phyloP scores from a whole-genome alignment of 2,113 vertebrate species.

The Orcinus orca region DNA sequence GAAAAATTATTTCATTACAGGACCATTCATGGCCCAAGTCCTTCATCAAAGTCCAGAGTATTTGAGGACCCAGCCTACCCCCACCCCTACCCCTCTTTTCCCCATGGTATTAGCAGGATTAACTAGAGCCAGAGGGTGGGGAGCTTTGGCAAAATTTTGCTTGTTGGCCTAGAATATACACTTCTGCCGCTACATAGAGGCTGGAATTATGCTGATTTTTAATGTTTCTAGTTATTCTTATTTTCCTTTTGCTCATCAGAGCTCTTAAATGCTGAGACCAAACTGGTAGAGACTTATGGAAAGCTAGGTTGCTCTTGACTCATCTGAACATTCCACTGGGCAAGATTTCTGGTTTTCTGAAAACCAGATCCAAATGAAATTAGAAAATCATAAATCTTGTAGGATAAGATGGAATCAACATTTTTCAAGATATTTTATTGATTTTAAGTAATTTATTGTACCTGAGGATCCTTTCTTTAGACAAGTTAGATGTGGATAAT shows the following conservation, averaged over 20 bases:
- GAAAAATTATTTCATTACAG: background rate
- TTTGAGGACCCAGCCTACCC: background rate
- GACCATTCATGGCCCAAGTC: background rate
- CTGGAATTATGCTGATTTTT: background rate
- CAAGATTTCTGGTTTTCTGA: background rate
- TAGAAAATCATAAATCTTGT: background rate
- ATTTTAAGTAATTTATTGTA: background rate
- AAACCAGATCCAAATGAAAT: background rate
- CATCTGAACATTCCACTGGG: background rate
- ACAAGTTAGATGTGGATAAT: background rate
- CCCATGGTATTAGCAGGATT: background rate
- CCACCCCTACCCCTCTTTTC: accelerated
- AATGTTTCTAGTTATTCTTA: background rate
- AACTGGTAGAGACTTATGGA: background rate
- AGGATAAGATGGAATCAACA: background rate
- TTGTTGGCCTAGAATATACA: background rate
- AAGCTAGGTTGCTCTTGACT: background rate
- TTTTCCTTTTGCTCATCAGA: background rate
- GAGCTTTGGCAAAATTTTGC: background rate
- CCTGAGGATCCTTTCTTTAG: background rate
- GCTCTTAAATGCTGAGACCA: background rate
- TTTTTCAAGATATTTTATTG: background rate
- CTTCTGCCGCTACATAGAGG: background rate
- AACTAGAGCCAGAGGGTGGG: background rate
- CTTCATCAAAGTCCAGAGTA: background rate